Evolutionary conservation across 2,113 vertebrate genomes (phyloP).

Genomic region (Indri indri): DNA sequence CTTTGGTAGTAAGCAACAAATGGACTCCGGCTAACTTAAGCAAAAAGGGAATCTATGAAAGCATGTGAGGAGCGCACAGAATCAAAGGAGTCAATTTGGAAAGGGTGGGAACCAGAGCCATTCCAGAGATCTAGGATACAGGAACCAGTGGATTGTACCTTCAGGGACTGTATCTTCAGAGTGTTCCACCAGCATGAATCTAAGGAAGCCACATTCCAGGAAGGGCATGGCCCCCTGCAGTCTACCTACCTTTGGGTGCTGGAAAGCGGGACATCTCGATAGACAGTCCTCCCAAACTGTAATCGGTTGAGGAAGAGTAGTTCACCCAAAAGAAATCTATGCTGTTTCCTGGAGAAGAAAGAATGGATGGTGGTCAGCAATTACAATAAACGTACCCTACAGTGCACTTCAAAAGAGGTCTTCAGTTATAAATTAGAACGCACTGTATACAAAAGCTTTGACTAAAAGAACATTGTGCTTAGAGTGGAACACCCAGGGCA

Average conservation of each 20-base stretch:
- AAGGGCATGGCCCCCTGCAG: not conserved
- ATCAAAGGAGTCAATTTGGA: not conserved
- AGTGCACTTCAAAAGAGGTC: not conserved
- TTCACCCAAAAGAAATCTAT: not conserved
- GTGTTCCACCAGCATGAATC: not conserved
- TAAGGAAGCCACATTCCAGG: not conserved
- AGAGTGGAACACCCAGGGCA: not conserved
- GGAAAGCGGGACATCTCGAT: not conserved
- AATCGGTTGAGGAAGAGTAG: not conserved
- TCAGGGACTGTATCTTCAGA: not conserved
- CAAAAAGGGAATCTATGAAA: not conserved
- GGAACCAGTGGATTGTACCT: not conserved
- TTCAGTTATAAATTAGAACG: constrained; percentile 10
- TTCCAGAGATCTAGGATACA: constrained; percentile 6
- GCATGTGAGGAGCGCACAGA: not conserved
- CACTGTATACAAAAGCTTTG: not conserved
- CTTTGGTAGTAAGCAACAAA: not conserved
- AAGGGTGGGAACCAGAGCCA: not conserved
- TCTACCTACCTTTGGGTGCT: not conserved
- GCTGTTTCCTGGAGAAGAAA: constrained; percentile 4
- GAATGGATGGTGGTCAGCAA: not conserved
- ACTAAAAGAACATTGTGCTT: constrained; percentile 17
- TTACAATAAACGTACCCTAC: not conserved
- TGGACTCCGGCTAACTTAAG: not conserved
- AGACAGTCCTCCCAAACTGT: not conserved